These are phyloP conservation scores for Sinocyclocheilus anshuiensis DNA, from an alignment of 2,113 vertebrate species.

Conservation along the genomic window DNA sequence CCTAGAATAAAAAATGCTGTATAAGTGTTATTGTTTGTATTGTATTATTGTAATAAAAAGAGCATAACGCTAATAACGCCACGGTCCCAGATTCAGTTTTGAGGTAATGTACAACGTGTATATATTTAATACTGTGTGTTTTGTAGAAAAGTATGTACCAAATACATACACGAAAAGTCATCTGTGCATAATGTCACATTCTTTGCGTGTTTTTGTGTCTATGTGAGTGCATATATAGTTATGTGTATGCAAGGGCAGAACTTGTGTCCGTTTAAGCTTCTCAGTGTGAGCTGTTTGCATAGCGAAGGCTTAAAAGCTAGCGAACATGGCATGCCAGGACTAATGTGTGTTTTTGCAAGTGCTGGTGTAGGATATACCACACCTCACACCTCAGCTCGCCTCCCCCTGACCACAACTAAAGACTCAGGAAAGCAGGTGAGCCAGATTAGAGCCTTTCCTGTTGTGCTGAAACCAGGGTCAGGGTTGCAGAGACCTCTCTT, in stretches of 20 bases:
- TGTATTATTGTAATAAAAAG: not conserved
- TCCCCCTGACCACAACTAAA: conserved; percentile 53
- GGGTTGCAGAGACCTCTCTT: conserved; percentile 53
- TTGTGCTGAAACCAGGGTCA: conserved; percentile 59
- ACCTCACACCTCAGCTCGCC: conserved; percentile 58
- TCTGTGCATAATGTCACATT: not conserved
- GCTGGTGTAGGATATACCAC: conserved; percentile 59
- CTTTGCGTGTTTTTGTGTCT: not conserved
- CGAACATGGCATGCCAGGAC: conserved; percentile 30
- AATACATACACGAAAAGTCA: not conserved
- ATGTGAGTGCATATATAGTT: not conserved
- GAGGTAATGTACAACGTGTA: not conserved
- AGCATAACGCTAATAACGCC: not conserved
- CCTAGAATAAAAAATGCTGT: not conserved
- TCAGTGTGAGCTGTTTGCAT: conserved; percentile 37
- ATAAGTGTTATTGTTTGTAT: not conserved
- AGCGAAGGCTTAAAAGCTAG: conserved; percentile 40
- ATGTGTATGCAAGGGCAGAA: not conserved
- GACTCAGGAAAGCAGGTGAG: conserved; percentile 57
- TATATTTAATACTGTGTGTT: not conserved
- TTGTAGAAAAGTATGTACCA: not conserved
- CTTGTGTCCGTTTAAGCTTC: not conserved
- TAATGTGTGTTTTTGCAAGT: conserved; percentile 58
- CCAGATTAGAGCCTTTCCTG: conserved; percentile 62
- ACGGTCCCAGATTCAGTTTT: not conserved